Conservation (phyloP, 2,113 vertebrate species). For the Oceanodroma tethys region DNA sequence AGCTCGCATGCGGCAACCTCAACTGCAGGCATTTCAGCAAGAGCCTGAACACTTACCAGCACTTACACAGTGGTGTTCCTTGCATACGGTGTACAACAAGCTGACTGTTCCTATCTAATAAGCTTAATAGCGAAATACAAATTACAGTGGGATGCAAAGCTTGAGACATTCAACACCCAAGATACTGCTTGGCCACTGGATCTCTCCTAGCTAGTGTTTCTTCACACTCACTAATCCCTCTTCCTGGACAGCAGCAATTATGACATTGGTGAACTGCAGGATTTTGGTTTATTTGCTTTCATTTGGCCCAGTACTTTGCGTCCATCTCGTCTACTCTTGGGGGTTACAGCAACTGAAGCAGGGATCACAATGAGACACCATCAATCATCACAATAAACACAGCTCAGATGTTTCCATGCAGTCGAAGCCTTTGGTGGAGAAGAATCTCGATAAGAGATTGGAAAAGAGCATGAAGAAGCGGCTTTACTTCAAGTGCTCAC, state of each 20-base stretch:
- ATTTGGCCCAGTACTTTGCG: not conserved
- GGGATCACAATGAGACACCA: not conserved
- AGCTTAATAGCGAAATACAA: slow-evolving; percentile 46
- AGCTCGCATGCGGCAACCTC: not conserved
- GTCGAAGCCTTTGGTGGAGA: not conserved
- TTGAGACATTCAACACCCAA: slow-evolving; percentile 12
- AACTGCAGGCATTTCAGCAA: not conserved
- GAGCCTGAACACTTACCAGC: not conserved
- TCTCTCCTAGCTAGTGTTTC: not conserved
- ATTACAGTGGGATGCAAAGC: slow-evolving; percentile 13
- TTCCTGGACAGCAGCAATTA: slow-evolving; percentile 23
- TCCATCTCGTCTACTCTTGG: not conserved
- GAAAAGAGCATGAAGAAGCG: not conserved
- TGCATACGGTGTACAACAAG: not conserved
- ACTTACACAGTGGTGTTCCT: not conserved
- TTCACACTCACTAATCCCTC: slow-evolving; percentile 20
- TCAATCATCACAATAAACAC: not conserved
- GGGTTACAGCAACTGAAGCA: not conserved
- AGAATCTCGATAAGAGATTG: not conserved
- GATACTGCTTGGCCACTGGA: not conserved
- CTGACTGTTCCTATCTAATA: not conserved
- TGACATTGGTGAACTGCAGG: not conserved
- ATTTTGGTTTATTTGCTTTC: not conserved
- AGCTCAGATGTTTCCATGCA: not conserved
- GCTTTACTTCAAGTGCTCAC: not conserved